Evolutionary conservation across 2,797 vertebrate genomes (phyloP), one percentile per base, ranked within the genome.

Genomic region (Cyclura pinguis): DNA sequence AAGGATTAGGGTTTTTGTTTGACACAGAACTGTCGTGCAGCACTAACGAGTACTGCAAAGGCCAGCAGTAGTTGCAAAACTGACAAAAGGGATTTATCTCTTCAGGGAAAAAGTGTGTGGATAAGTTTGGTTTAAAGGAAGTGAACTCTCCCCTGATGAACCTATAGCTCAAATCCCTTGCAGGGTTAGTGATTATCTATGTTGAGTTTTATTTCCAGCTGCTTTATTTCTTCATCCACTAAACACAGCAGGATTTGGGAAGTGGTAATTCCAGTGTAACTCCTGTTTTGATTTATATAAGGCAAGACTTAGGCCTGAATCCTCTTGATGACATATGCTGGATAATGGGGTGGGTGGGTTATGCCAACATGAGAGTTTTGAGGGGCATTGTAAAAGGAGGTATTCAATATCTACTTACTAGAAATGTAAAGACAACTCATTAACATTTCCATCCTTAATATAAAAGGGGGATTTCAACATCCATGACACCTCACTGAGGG

Each of bases 101-200:
- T 72, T n/a, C n/a, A 35, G 8, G 29, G 35, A 85, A 93, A 90
- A 95, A 88, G 94, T 89, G 94, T 76, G 88, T 69, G 93, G 89
- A 91, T 81, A 82, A 72, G 55, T 95, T 38, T 62, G 55, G 50
- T 96, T 95, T 92, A 95, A 94, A 94, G 90, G 55, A 16, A 84
- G 47, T 73, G 92, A 94, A 88, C 83, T 55, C 72, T 27, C 95
- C 81, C 91, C 91, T 92, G 52, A 57, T 87, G 90, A 91, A 93
- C 95, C 92, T 86, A 80, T 89, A 95, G 89, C 32, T 86, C 93
- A 91, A 94, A 86, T 92, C 42, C 83, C 90, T 94, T 80, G 86
- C 88, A 92, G 96, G 92, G 87, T 95, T 96, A 96, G 92, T 94
- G 92, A 95, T 96, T 92, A 89, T 47, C 69, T 88, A 90, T 84